These are phyloP conservation scores for Esox lucius DNA, from an alignment of 2,797 vertebrate species.

Conservation along the genomic window DNA sequence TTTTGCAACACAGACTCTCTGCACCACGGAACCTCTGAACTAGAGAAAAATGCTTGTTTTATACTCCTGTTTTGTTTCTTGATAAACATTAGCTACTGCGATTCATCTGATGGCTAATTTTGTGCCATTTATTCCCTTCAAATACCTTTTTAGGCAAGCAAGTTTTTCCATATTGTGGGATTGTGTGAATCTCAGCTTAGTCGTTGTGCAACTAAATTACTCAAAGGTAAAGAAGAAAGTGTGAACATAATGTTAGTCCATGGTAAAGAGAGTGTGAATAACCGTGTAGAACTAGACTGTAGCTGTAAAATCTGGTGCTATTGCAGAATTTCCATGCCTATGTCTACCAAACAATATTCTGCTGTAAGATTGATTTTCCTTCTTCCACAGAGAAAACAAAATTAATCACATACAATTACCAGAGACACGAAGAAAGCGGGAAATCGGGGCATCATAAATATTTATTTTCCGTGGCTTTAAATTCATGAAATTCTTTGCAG, in stretches of 20 bases:
- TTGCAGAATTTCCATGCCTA: conserved; percentile 62
- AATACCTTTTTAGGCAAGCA: not conserved
- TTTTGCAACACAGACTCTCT: not conserved
- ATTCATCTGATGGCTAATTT: not conserved
- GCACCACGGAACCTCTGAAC: not conserved
- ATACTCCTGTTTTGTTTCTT: not conserved
- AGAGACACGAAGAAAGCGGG: conserved; percentile 65
- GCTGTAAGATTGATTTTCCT: conserved; percentile 72
- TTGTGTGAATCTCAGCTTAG: too few relatives aligned
- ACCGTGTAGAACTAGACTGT: conserved; percentile 41
- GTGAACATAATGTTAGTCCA: too few relatives aligned
- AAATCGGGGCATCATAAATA: conserved; percentile 77
- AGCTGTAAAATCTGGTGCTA: conserved; percentile 43
- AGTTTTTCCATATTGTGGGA: not conserved
- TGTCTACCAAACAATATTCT: conserved; percentile 66
- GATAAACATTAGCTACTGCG: not conserved
- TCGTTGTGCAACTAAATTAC: too few relatives aligned
- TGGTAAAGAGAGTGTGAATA: conserved; percentile 18
- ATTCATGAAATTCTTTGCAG: conserved; percentile 77
- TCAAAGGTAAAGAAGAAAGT: too few relatives aligned
- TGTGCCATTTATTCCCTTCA: not conserved
- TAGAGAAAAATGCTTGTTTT: not conserved
- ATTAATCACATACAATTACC: conserved; percentile 78
- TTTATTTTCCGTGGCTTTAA: conserved; percentile 74
- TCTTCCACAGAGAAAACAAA: conserved; percentile 71